Percentiles rank a stretch among this genome's conserved stretches.
phyloP scores from a whole-genome alignment of 2,797 vertebrate species.

The Kryptopterus vitreolus region DNA sequence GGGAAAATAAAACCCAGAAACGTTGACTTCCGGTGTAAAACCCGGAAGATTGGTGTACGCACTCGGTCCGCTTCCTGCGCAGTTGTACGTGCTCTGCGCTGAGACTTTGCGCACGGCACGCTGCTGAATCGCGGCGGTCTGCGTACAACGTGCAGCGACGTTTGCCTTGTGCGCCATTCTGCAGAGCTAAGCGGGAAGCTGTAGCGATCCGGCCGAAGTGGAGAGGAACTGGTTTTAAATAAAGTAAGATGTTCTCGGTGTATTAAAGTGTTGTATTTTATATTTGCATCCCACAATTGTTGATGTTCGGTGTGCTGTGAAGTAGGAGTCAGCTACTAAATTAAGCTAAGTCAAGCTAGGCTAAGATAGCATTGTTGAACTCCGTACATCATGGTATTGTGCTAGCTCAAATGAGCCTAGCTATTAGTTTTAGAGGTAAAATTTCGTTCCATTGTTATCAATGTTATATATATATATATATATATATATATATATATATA shows the following conservation, averaged over 20 bases:
- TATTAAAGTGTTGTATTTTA: not conserved
- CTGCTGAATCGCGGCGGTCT: constrained; percentile 26
- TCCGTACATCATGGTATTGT: not conserved
- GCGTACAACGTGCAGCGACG: constrained; percentile 51
- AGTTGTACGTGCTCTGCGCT: not conserved
- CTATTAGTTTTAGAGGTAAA: not conserved
- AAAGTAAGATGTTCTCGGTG: constrained; percentile 23
- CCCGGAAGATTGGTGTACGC: constrained; percentile 36
- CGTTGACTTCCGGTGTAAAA: constrained; percentile 38
- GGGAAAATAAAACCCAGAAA: not conserved
- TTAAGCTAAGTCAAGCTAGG: constrained; percentile 22
- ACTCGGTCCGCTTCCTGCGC: constrained; percentile 11
- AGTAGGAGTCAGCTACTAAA: not conserved
- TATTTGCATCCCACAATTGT: not conserved
- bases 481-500: no score
- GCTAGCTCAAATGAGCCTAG: not conserved
- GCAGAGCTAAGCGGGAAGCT: constrained; percentile 18
- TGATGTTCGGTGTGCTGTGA: not conserved
- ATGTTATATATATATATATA: no score
- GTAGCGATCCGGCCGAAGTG: constrained; percentile 20
- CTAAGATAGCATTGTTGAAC: constrained; percentile 16
- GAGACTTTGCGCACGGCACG: not conserved
- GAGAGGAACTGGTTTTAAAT: constrained; percentile 28
- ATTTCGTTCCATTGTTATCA: not conserved
- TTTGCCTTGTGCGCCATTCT: constrained; percentile 50